Percentiles rank a stretch among this genome's conserved stretches.
phyloP scores from a whole-genome alignment of 2,797 vertebrate genomes.

The Etheostoma perlongum region DNA sequence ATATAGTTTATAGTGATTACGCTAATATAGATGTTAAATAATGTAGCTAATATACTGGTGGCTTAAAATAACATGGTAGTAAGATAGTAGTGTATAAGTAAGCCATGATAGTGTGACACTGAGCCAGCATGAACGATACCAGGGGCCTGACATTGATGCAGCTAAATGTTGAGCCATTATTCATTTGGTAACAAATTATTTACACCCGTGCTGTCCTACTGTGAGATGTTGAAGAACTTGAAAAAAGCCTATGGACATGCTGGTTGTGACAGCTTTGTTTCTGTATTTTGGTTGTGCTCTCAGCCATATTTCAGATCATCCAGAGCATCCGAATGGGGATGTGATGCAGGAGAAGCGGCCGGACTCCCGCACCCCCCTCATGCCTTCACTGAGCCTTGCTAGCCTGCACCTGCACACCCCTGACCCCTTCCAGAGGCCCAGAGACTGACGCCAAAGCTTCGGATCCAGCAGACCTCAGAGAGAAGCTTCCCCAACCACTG shows the following conservation, averaged over 20 bases:
- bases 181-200: neutral
- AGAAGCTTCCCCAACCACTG: constrained; percentile 15
- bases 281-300: constrained; percentile 17
- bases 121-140: neutral
- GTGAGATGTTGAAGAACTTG: neutral
- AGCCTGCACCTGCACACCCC: constrained; percentile 36
- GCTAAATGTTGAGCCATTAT: neutral
- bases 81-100: neutral
- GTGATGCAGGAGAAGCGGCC: constrained; percentile 71
- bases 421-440: constrained; percentile 34
- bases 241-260: neutral
- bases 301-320: constrained; percentile 89
- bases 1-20: too few species aligned
- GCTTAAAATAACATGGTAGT: neutral
- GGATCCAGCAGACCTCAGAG: constrained; percentile 36
- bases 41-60: neutral
- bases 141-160: neutral
- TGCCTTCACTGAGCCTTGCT: constrained; percentile 61
- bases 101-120: neutral
- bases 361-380: constrained; percentile 29
- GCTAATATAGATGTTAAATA: too few species aligned
- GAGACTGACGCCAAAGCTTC: constrained; percentile 41
- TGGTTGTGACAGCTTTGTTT: neutral
- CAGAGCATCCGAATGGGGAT: constrained; percentile 89
- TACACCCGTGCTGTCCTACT: neutral